A percentile compares a stretch with the other conserved stretches of the same genome.
Conservation (phyloP, 2,797 vertebrate genomes). For the Miichthys miiuy region DNA sequence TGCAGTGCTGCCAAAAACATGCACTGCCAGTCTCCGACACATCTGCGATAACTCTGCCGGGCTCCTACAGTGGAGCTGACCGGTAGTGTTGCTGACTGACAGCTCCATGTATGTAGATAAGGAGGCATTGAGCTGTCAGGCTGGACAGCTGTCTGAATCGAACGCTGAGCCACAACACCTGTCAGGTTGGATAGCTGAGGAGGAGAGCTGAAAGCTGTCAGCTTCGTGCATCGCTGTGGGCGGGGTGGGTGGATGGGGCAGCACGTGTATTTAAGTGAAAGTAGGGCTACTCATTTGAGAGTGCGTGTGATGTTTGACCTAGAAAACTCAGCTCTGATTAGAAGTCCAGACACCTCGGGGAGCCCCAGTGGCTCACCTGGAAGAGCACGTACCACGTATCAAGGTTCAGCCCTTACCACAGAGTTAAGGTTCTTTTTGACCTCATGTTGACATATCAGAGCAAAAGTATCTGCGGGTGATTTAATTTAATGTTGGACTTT, state of each 20-base stretch:
- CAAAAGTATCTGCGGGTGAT: constrained; percentile 35
- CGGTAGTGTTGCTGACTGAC: constrained; percentile 55
- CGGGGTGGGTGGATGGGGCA: constrained; percentile 5
- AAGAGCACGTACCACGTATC: no score
- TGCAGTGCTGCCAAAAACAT: constrained; percentile 23
- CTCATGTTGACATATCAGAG: constrained; percentile 34
- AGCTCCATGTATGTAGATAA: constrained; percentile 66
- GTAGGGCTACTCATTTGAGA: constrained; percentile 35
- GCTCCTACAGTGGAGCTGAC: constrained; percentile 36
- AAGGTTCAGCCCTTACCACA: background rate
- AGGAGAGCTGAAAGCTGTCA: constrained; percentile 44
- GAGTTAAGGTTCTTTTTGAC: constrained; percentile 52
- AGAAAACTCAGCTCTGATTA: constrained; percentile 69
- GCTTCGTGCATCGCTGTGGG: constrained; percentile 33
- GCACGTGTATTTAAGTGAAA: constrained; percentile 38
- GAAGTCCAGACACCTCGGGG: constrained; percentile 10
- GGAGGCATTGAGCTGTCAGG: constrained; percentile 64
- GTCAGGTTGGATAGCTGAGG: constrained; percentile 53
- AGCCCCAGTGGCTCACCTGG: no score
- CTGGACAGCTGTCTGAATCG: constrained; percentile 63
- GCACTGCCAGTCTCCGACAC: constrained; percentile 18
- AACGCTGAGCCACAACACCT: constrained; percentile 64
- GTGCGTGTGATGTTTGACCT: constrained; percentile 50
- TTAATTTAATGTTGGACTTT: constrained; percentile 41
- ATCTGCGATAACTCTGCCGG: constrained; percentile 29